These are phyloP conservation scores for Rambutsinella grinnellia DNA, from an alignment of 2,888 invertebrate species.

Conservation along the genomic window DNA sequence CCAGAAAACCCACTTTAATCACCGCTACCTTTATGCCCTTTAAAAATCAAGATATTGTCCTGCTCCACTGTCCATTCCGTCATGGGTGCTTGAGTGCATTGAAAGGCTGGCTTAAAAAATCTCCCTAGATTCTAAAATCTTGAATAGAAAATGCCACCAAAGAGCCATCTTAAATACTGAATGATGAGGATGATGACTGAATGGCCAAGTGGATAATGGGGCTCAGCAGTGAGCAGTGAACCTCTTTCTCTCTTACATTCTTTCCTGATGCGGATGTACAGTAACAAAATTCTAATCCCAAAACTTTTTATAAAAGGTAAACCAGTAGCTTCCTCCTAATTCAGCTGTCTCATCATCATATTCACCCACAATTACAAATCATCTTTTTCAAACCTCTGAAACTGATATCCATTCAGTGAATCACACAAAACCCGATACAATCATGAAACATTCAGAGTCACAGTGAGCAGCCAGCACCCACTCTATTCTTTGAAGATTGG, in stretches of 20 bases:
- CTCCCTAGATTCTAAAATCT: not conserved
- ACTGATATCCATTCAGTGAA: constrained; percentile 17
- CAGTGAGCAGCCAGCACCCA: constrained; percentile 33
- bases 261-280: not conserved
- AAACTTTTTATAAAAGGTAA: constrained; percentile 1
- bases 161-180: constrained; percentile 12
- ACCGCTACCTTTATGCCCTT: constrained; percentile 9
- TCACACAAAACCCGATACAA: constrained; percentile 3
- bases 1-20: constrained; percentile 19
- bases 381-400: constrained; percentile 22
- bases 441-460: constrained; percentile 4
- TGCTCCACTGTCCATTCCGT: constrained; percentile 15
- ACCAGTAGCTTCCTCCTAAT: too few species aligned
- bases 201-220: constrained; percentile 24
- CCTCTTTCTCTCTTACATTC: too few species aligned
- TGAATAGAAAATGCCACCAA: constrained; percentile 38
- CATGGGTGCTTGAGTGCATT: constrained; percentile 43
- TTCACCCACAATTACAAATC: constrained; percentile 8
- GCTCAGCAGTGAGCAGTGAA: too few species aligned
- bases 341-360: constrained; percentile 38
- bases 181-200: not conserved
- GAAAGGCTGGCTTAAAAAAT: constrained; percentile 33
- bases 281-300: too few species aligned
- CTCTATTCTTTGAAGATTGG: constrained; percentile 15
- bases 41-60: too few species aligned